Base-by-base conservation (phyloP, 2,797 vertebrate genomes). In the Characodon lateralis region DNA sequence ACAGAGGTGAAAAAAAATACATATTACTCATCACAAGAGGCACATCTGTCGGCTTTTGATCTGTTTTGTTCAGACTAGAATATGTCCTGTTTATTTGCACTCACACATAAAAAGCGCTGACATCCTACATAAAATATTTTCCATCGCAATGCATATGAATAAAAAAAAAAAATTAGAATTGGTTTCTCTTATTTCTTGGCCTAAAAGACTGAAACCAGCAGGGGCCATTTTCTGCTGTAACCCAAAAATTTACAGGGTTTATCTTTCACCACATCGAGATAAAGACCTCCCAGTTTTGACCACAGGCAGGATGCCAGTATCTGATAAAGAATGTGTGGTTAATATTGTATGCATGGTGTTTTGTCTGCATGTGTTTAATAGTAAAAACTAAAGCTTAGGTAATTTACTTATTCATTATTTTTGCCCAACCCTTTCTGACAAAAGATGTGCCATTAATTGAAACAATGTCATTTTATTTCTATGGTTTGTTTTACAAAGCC, bases 1-100 rank as follows among this genome's bases (percentile, higher is more conserved):
- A 77, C 71, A 0, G 28, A 68, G 13, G 51, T 65, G 20, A 78
- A 73, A 72, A 72, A 16, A 14, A 20, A 79, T 41, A 24, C 63
- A 56, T 26, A 78, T 84, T 75, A 87, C 78, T 90, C 89, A 93
- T 84, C 70, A 72, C 53, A 26, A 77, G 58, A 78, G 14, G 71
- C 3, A 53, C 35, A 20, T 26, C 3, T 83, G 77, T 71, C 53
- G 72, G 39, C 16, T 84, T 85, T 78, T 10, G 0, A 31, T 80
- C 26, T 56, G 18, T 48, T 1, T 65, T 43, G 41, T 71, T 84
- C 12, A 79, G 76, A 73, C 12, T 69, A 66, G 55, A 80, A 48
- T 43, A 24, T 53, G 73, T 31, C 24, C n/a, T 51, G 70, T 28
- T 50, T 26, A 46, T 74, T 72, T 71, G 3, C n/a, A 43, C 35